Evolutionary conservation across 2,113 vertebrate genomes (phyloP).

Genomic region (Nerophis ophidion): DNA sequence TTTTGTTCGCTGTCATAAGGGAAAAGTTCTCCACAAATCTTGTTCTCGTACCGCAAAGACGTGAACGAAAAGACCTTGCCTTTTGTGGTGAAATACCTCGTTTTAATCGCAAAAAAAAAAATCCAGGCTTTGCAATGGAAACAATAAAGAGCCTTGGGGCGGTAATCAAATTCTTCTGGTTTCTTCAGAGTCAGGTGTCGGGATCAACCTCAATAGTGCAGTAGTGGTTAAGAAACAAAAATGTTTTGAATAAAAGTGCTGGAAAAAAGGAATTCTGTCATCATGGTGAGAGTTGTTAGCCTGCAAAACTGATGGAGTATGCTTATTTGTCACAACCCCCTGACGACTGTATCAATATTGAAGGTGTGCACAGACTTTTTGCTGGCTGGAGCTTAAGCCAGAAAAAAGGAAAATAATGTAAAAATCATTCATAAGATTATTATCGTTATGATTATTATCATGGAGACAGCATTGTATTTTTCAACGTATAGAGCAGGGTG

Average conservation of each 20-base stretch:
- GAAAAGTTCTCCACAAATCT: not conserved
- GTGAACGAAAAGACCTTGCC: conserved; percentile 4
- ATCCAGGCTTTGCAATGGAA: not conserved
- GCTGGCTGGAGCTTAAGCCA: too few relatives aligned
- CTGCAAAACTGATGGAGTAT: not conserved
- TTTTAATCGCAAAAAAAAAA: not conserved
- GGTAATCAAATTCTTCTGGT: not conserved
- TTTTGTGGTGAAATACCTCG: not conserved
- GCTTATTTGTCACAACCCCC: not conserved
- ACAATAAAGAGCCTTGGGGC: conserved; percentile 3
- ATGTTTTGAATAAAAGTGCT: too few relatives aligned
- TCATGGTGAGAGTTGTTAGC: not conserved
- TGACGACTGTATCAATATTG: not conserved
- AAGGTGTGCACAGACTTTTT: too few relatives aligned
- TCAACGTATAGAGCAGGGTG: too few relatives aligned
- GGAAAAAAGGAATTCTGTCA: too few relatives aligned
- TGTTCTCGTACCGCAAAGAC: not conserved
- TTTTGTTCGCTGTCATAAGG: not conserved
- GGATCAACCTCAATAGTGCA: not conserved
- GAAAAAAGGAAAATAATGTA: too few relatives aligned
- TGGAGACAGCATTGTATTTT: too few relatives aligned
- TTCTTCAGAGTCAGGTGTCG: conserved; percentile 1
- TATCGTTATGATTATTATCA: too few relatives aligned
- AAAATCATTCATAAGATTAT: too few relatives aligned
- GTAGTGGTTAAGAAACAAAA: not conserved